Percentiles rank a stretch among this genome's conserved stretches.
Conservation (phyloP, 2,888 invertebrate species). For the Subacronicta megacephala region DNA sequence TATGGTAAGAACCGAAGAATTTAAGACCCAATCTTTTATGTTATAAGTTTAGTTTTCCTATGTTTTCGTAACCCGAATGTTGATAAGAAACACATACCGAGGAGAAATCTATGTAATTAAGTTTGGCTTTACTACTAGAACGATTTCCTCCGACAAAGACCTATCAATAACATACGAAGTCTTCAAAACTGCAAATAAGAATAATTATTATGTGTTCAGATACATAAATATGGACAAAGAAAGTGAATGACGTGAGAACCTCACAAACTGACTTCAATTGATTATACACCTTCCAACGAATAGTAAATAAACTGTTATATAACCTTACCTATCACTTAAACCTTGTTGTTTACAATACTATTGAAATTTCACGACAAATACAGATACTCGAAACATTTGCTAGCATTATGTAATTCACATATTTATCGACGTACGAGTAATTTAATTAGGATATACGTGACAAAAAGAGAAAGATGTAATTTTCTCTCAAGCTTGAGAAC, state of each 20-base stretch:
- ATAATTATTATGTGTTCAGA: too few species aligned
- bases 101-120: too few species aligned
- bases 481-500: slow-evolving; percentile 58
- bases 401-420: slow-evolving; percentile 33
- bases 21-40: too few species aligned
- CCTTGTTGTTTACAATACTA: slow-evolving; percentile 35
- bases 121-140: too few species aligned
- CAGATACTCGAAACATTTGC: slow-evolving; percentile 14
- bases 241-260: slow-evolving; percentile 27
- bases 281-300: slow-evolving; percentile 15
- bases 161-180: too few species aligned
- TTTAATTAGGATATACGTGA: slow-evolving; percentile 59
- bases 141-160: too few species aligned
- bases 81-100: too few species aligned
- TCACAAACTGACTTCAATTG: slow-evolving; percentile 31
- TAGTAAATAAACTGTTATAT: slow-evolving; percentile 14
- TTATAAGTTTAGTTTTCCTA: too few species aligned
- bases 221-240: slow-evolving; percentile 24
- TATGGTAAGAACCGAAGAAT: too few species aligned
- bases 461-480: slow-evolving; percentile 62
- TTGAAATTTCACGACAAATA: slow-evolving; percentile 28
- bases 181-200: too few species aligned
- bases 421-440: slow-evolving; percentile 45
- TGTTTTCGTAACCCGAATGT: too few species aligned
- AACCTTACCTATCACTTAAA: slow-evolving; percentile 24